phyloP scores from a whole-genome alignment of 2,113 vertebrate genomes.

The Grus americana region DNA sequence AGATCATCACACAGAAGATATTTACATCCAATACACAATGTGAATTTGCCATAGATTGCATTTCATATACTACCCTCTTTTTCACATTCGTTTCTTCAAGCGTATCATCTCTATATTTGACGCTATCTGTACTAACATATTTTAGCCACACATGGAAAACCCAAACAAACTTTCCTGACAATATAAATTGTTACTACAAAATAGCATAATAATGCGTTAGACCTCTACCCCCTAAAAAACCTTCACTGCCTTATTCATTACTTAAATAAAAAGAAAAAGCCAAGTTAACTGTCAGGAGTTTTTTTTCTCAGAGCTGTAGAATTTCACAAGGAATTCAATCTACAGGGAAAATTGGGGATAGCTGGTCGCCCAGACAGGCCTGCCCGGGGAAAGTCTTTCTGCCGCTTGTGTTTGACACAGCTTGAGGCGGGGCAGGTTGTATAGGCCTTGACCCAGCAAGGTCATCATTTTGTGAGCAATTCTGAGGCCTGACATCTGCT shows the following conservation, averaged over 20 bases:
- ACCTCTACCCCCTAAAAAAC: conserved; percentile 62
- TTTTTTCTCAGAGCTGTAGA: conserved; percentile 66
- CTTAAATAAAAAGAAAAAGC: conserved; percentile 63
- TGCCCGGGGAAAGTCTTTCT: conserved; percentile 73
- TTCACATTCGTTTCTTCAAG: not conserved
- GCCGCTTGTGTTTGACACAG: conserved; percentile 70
- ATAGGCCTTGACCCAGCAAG: conserved; percentile 75
- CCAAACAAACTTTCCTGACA: conserved; percentile 37
- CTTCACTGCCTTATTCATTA: conserved; percentile 64
- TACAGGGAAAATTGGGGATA: conserved; percentile 55
- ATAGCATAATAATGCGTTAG: conserved; percentile 35
- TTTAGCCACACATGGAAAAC: conserved; percentile 45
- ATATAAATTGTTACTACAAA: conserved; percentile 43
- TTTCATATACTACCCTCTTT: not conserved
- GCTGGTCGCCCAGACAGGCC: conserved; percentile 62
- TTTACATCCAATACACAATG: conserved; percentile 44
- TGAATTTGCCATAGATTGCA: conserved; percentile 23
- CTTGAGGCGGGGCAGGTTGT: conserved; percentile 74
- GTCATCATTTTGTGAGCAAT: conserved; percentile 77
- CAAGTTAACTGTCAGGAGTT: conserved; percentile 63
- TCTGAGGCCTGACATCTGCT: conserved; percentile 82
- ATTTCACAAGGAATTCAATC: conserved; percentile 72
- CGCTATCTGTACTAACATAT: conserved; percentile 22
- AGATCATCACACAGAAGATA: conserved; percentile 35
- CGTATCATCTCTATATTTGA: conserved; percentile 33